Evolutionary conservation across 2,888 invertebrate species (phyloP), one percentile per base, ranked within the genome.

Genomic region (Microdon myrmicae): DNA sequence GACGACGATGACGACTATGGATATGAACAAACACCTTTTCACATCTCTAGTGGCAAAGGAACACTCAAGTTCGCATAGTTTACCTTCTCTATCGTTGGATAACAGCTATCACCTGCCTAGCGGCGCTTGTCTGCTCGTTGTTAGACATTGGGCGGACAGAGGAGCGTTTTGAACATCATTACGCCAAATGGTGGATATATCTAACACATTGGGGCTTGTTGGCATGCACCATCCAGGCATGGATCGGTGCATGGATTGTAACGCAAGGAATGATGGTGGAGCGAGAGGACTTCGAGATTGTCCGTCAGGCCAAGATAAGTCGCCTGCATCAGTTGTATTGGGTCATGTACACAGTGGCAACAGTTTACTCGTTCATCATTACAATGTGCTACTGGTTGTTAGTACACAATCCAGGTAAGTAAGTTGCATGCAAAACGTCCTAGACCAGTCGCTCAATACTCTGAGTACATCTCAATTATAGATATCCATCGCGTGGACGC

Each of bases 381-480:
- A 79, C 80, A 41, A 76, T 79, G 73, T 79, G 79, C 68, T 80
- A 80, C 67, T 80, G 80, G 80, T 71, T 76, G 37, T 78, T 87
- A 38, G 87, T 92, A 5, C 87, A 89, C 76, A 84, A 90, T 76
- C 85, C 89, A 67, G 83, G 89, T 89, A 74, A 77, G 74, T 60
- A n/a, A 41, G 45, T 53, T 13, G 13, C 12, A 6, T 29, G n/a
- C n/a, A n/a, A n/a, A n/a, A n/a, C n/a, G n/a, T n/a, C n/a, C n/a
- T n/a, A n/a, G n/a, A n/a, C n/a, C n/a, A 4, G 20, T n/a, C 1
- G 8, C 2, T 19, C 17, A 19, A 14, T 12, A 51, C 19, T 44
- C 3, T 19, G 16, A 7, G 5, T 14, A 4, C 25, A 12, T 20
- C 43, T 22, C 12, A 26, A 29, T 67, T 67, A 8, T 61, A 79